phyloP scores from a whole-genome alignment of 2,113 vertebrate genomes.

The Plectropomus leopardus region DNA sequence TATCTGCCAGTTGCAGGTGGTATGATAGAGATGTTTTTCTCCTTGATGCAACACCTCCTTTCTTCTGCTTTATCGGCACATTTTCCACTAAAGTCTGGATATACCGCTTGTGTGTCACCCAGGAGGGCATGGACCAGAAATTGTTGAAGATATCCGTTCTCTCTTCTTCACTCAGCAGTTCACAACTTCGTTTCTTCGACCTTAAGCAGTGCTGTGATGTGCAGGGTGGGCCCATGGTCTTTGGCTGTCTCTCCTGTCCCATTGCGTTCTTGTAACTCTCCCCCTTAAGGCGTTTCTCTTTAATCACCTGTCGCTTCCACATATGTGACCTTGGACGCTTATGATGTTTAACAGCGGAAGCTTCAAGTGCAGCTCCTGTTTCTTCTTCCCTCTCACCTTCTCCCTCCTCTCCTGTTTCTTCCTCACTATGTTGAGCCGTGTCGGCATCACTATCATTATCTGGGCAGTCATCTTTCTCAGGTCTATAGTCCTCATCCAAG shows the following conservation, averaged over 20 bases:
- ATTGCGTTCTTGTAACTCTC: too few relatives aligned
- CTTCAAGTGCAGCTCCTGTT: too few relatives aligned
- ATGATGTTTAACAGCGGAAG: too few relatives aligned
- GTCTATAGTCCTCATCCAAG: too few relatives aligned
- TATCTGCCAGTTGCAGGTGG: conserved; percentile 19
- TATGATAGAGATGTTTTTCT: conserved; percentile 5
- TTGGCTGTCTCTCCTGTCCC: too few relatives aligned
- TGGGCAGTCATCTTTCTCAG: too few relatives aligned
- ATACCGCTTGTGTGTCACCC: conserved; percentile 19
- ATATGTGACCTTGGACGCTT: too few relatives aligned
- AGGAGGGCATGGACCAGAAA: conserved; percentile 15
- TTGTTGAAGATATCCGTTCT: conserved; percentile 12
- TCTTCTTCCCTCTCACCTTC: too few relatives aligned
- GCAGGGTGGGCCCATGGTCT: conserved; percentile 26
- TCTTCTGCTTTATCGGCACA: conserved; percentile 22
- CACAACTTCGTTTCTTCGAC: conserved; percentile 10
- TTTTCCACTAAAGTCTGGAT: conserved; percentile 15
- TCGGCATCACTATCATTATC: too few relatives aligned
- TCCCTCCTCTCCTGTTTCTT: too few relatives aligned
- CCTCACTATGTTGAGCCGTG: too few relatives aligned
- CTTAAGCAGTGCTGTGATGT: conserved; percentile 27
- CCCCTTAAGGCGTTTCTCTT: too few relatives aligned
- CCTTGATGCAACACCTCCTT: conserved; percentile 12
- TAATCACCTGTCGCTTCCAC: neutral
- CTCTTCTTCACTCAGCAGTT: neutral